These are phyloP conservation scores for Indicator indicator DNA, from an alignment of 2,113 vertebrate genomes.

Conservation along the genomic window DNA sequence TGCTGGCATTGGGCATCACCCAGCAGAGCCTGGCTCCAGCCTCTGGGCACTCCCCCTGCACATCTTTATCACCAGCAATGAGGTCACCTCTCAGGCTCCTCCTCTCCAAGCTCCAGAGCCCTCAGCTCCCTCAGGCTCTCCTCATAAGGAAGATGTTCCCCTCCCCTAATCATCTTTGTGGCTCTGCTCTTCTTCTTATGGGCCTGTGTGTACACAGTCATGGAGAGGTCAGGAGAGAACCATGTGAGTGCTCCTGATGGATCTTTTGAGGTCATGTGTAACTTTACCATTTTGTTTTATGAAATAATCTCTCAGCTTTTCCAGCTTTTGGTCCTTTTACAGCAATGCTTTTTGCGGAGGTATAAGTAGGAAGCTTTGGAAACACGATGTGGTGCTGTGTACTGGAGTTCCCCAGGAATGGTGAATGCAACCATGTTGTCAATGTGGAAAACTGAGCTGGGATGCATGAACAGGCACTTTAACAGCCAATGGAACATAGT, in stretches of 20 bases:
- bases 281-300: neutral
- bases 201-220: neutral
- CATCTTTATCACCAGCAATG: too few species aligned
- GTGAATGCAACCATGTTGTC: neutral
- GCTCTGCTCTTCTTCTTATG: neutral
- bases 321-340: neutral
- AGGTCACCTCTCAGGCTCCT: too few species aligned
- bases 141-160: too few species aligned
- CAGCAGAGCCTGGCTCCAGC: too few species aligned
- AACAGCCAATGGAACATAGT: neutral
- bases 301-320: neutral
- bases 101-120: too few species aligned
- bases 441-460: neutral
- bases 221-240: neutral
- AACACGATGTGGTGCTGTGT: neutral
- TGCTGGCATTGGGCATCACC: too few species aligned
- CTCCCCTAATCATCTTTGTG: too few species aligned
- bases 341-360: neutral
- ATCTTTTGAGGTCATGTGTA: neutral
- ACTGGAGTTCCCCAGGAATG: neutral
- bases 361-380: constrained; percentile 21
- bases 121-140: too few species aligned
- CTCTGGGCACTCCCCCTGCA: too few species aligned
- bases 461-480: neutral
- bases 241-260: neutral